Evolutionary conservation across 2,888 invertebrate genomes (phyloP).

Genomic region (Norana najaformis): DNA sequence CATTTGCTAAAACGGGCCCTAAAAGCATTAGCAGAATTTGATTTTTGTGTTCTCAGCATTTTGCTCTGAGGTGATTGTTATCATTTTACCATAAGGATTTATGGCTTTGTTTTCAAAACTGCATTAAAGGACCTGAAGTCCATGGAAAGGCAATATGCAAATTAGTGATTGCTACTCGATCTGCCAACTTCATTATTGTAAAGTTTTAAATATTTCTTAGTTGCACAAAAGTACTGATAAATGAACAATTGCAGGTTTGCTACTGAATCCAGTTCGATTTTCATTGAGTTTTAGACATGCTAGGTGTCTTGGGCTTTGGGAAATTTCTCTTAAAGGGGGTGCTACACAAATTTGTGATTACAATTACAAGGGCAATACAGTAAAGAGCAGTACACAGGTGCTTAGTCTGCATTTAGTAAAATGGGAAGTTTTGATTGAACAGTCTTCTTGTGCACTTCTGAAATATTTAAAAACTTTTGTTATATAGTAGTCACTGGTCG

Average conservation of each 20-base stretch:
- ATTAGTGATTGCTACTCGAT: background rate
- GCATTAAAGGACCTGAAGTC: too few relatives aligned
- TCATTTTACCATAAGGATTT: background rate
- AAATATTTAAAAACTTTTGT: conserved; percentile 2
- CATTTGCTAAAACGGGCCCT: background rate
- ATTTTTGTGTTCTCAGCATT: background rate
- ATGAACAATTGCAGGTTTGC: background rate
- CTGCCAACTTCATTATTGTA: background rate
- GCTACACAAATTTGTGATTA: background rate
- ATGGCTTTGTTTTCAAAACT: background rate
- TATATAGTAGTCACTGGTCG: background rate
- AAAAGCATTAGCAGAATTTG: background rate
- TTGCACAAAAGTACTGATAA: background rate
- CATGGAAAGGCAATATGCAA: conserved; percentile 5
- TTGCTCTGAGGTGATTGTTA: background rate
- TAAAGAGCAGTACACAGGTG: background rate
- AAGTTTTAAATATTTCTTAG: background rate
- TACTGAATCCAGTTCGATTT: background rate
- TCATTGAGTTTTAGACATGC: too few relatives aligned
- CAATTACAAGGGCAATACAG: background rate
- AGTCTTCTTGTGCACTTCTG: background rate
- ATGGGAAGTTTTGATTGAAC: background rate
- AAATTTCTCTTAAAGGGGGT: too few relatives aligned
- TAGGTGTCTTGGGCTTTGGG: too few relatives aligned
- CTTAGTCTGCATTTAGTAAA: background rate